Base-by-base conservation (phyloP, 2,797 vertebrate species). In the Enteromius argenteus region DNA sequence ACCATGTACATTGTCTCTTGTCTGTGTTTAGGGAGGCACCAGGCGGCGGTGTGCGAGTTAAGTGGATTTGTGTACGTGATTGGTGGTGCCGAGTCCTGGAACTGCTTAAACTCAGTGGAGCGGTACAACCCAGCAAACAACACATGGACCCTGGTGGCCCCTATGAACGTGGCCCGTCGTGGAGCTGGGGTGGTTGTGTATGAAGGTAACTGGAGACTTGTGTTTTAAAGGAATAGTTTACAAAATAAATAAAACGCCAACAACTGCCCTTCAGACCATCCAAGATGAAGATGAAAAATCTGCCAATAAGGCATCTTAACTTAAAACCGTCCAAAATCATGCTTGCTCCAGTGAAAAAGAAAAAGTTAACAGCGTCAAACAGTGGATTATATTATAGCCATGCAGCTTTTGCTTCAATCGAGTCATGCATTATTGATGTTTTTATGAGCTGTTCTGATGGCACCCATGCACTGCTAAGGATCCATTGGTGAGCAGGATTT, bases 11-110 rank as follows among this genome's bases (percentile, higher is more conserved):
- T 67, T 3, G 4, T 72, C 2, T 71, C 23, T 72, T n/a, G 17
- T 56, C n/a, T 77, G 6, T 88, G 68, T 89, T 62, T 82, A 99
- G 98, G 97, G 93, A 96, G 98, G 89, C 98, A 99, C 88, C 98
- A 99, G 93, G 97, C 98, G 0, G 97, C 97, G 0, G 96, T 99
- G 87, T 98, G 97, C 51, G 97, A 97, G 91, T 93, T 99, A 88
- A 96, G 95, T 0, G 95, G 96, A 51, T 97, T 95, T 89, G 93
- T 99, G 90, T 99, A 99, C 9, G 97, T 96, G 81, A 97, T 99
- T 0, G 98, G 98, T 51, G 98, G 98, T 32, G 97, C 98, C 0
- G 98, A 99, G 85, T 99, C 97, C 0, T 99, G 98, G 98, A 99
- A 99, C 93, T 99, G 98, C 91, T 94, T 99, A 79, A 99, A 96